Evolutionary conservation across 2,113 vertebrate species (phyloP), one percentile per base, ranked within the genome.

Genomic region (Donacobius atricapilla): DNA sequence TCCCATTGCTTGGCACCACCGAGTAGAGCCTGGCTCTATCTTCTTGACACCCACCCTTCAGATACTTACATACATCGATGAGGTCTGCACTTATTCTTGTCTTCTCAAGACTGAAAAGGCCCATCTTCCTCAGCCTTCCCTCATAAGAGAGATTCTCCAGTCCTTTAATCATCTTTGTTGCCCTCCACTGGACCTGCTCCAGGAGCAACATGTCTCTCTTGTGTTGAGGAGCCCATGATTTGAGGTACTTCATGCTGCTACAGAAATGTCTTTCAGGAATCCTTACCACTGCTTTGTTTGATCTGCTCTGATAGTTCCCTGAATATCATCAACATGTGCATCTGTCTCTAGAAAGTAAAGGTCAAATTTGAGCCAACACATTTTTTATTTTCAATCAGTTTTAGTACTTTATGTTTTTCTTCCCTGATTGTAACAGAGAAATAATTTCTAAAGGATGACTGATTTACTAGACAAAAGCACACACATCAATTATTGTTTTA

Each of bases 401-500:
- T 86, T 72, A 90, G n/a, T 48, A 61, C 12, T 83, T 78, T 8
- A 61, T 23, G 31, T 50, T 87, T 81, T 89, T 70, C 81, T 85
- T 85, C 45, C 37, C 48, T 56, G 27, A 42, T 35, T 35, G 16
- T 42, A 60, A 81, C 21, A 89, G 18, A 58, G 42, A 56, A 68
- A 71, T n/a, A 37, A 48, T 63, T 83, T 79, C 40, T 70, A 35
- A 44, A 93, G 40, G 9, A 45, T 27, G n/a, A 37, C 40, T 71
- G 66, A 57, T 30, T 77, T 45, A 75, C 75, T 65, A 45, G 35
- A 33, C 50, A 86, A 44, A 89, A 77, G 45, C 42, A 72, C 19
- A 79, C 22, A 61, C 39, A 44, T 30, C n/a, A 92, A 57, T 90
- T 81, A 83, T 22, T 90, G 68, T 45, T 93, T 89, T 86, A 86